Percentiles rank a stretch among this genome's conserved stretches.
Evolutionary conservation across 2,888 invertebrate genomes (phyloP).

Genomic region (Cryptosula pallasiana): DNA sequence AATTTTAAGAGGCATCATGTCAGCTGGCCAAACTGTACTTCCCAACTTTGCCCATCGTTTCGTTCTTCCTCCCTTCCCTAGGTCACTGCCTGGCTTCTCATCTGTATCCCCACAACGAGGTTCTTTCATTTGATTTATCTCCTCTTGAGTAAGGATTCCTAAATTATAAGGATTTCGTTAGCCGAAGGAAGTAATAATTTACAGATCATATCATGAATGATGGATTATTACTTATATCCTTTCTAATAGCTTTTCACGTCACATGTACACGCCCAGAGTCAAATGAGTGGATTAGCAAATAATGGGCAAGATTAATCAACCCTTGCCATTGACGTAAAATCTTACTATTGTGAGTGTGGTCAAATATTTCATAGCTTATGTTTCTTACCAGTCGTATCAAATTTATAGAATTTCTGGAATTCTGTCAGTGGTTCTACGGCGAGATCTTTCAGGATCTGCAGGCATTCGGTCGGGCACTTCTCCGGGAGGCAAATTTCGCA

Average conservation of each 20-base stretch:
- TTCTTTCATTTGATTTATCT: neutral
- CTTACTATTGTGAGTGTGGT: no score
- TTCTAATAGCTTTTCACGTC: no score
- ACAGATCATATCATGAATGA: no score
- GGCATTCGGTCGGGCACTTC: neutral
- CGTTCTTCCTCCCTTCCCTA: neutral
- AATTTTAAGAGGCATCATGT: neutral
- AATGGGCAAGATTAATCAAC: neutral
- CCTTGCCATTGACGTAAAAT: neutral
- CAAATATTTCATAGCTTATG: neutral
- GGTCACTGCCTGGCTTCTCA: neutral
- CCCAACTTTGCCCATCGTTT: conserved; percentile 12
- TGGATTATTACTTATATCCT: neutral
- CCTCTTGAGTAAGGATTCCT: neutral
- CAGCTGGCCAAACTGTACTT: neutral
- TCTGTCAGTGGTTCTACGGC: neutral
- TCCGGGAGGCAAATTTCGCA: neutral
- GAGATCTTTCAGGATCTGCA: neutral
- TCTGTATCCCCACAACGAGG: conserved; percentile 7
- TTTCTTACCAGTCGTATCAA: neutral
- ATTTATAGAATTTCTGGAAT: neutral
- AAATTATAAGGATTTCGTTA: neutral
- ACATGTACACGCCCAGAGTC: no score
- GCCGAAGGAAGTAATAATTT: no score
- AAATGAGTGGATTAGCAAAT: no score